A percentile compares a stretch with the other conserved stretches of the same genome.
phyloP scores from a whole-genome alignment of 2,113 vertebrate genomes.

The Eurypyga helias region DNA sequence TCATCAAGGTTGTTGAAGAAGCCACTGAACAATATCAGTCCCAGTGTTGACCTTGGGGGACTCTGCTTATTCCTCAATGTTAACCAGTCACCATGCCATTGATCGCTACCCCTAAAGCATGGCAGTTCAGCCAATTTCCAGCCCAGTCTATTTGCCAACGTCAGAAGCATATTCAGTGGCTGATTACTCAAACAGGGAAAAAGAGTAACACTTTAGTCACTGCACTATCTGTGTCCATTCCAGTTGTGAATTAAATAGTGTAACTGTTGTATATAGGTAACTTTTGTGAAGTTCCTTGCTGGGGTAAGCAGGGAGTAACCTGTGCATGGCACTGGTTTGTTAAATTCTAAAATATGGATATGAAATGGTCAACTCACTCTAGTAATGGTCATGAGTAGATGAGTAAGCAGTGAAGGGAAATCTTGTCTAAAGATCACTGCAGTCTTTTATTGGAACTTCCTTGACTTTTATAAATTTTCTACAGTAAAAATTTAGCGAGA shows the following conservation, averaged over 20 bases:
- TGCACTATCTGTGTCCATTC: background rate
- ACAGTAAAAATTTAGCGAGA: background rate
- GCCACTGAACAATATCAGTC: background rate
- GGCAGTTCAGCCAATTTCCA: background rate
- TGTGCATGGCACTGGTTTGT: rapidly evolving
- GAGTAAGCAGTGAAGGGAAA: background rate
- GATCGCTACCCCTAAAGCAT: background rate
- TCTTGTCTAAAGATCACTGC: background rate
- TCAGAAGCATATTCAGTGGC: background rate
- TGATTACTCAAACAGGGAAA: no score
- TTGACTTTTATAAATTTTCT: background rate
- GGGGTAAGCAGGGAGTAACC: background rate
- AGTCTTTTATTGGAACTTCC: background rate
- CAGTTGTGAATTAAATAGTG: background rate
- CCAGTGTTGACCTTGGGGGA: background rate
- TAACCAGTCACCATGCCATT: background rate
- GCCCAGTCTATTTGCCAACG: background rate
- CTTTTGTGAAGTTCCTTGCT: background rate
- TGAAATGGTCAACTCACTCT: background rate
- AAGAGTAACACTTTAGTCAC: background rate
- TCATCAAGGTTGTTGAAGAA: background rate
- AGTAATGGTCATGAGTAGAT: background rate
- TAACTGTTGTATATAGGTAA: background rate
- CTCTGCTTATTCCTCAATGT: background rate
- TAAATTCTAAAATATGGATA: background rate